Percentiles rank a stretch among this genome's conserved stretches.
phyloP scores from a whole-genome alignment of 2,797 vertebrate genomes.

The Pseudotriccus pelzelni region DNA sequence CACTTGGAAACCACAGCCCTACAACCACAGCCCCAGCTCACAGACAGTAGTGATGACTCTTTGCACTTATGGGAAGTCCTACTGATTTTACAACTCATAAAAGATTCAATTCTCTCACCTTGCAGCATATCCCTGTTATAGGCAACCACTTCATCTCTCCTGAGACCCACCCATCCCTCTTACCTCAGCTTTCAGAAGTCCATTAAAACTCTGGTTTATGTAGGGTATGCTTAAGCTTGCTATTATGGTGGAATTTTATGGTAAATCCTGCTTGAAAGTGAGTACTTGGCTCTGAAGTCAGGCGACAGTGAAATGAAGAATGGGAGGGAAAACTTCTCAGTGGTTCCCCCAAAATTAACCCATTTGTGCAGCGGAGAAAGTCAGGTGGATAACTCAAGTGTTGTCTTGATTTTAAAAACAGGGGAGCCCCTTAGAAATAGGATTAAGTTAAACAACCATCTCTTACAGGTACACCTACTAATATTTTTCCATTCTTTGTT shows the following conservation, averaged over 20 bases:
- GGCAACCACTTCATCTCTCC: neutral
- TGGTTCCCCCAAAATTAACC: neutral
- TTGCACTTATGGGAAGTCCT: neutral
- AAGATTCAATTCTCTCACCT: neutral
- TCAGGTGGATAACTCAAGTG: neutral
- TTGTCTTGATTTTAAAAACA: neutral
- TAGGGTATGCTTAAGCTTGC: neutral
- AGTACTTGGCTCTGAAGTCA: neutral
- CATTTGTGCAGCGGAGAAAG: neutral
- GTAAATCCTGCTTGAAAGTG: neutral
- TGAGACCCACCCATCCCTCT: neutral
- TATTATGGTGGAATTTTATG: neutral
- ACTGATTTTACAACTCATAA: neutral
- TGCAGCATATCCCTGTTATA: neutral
- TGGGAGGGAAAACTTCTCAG: neutral
- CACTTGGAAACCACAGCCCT: constrained; percentile 7
- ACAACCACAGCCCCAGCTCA: neutral
- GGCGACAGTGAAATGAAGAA: neutral
- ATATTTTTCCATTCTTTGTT: neutral
- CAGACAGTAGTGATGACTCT: neutral
- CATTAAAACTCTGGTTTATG: constrained; percentile 25
- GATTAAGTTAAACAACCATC: neutral
- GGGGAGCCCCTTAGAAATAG: neutral
- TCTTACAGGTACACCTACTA: neutral
- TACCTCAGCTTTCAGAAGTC: neutral